Evolutionary conservation across 2,888 invertebrate species (phyloP).

Genomic region (Coleophora deauratella): DNA sequence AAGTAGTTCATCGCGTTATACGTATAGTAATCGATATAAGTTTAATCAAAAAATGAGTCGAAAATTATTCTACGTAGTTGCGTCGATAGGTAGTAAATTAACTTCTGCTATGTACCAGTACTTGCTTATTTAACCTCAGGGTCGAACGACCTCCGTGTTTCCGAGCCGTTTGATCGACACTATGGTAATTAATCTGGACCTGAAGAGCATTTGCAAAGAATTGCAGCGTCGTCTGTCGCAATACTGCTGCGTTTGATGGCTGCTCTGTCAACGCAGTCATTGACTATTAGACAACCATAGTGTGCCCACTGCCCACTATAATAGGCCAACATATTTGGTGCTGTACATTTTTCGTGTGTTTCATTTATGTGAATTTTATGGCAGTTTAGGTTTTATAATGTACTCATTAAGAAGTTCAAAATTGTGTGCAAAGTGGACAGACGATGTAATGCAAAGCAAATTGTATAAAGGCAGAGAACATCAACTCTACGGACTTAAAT

Average conservation of each 20-base stretch:
- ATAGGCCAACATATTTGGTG: no score
- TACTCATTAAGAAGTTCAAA: constrained; percentile 11
- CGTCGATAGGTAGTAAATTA: no score
- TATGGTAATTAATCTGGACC: not conserved
- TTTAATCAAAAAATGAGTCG: no score
- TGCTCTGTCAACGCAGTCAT: no score
- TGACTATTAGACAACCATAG: no score
- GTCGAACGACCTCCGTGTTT: no score
- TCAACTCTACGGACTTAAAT: not conserved
- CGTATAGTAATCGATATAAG: no score
- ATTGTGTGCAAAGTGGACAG: constrained; percentile 33
- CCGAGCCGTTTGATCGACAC: not conserved
- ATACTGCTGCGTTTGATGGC: not conserved
- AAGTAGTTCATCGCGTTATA: no score
- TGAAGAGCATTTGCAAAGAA: constrained; percentile 4
- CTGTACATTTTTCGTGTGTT: no score
- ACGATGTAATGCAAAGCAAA: constrained; percentile 16
- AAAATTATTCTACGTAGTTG: no score
- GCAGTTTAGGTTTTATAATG: not conserved
- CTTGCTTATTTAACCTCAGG: not conserved
- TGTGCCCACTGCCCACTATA: no score
- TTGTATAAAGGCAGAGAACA: not conserved
- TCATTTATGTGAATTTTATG: no score
- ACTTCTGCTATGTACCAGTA: not conserved
- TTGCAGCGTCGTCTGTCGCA: constrained; percentile 5